Conservation (phyloP, 2,797 vertebrate species). For the Lutjanus campechanus region DNA sequence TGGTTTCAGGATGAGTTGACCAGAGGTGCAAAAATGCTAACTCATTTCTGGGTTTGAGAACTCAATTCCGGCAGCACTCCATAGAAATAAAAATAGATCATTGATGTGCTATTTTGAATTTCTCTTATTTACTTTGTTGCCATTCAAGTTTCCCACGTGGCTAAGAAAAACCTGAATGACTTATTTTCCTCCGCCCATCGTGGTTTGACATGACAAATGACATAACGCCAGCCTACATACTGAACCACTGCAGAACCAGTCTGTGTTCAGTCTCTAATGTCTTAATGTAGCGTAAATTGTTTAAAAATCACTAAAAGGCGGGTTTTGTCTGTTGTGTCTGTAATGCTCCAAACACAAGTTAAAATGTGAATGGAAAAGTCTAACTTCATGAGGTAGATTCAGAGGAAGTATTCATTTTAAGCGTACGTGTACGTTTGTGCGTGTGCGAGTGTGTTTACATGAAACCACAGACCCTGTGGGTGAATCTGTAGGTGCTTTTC, state of each 20-base stretch:
- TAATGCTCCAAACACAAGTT: neutral
- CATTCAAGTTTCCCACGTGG: slow-evolving; percentile 56
- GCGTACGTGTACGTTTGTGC: neutral
- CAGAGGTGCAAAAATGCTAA: too few species aligned
- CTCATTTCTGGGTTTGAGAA: too few species aligned
- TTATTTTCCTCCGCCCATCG: slow-evolving; percentile 44
- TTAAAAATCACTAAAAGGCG: neutral
- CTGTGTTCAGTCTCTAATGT: neutral
- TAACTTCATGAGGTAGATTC: slow-evolving; percentile 3
- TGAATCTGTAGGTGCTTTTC: slow-evolving; percentile 62
- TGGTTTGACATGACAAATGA: slow-evolving; percentile 40
- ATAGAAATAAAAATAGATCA: slow-evolving; percentile 28
- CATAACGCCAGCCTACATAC: slow-evolving; percentile 13
- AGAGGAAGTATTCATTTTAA: slow-evolving; percentile 17
- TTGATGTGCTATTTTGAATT: slow-evolving; percentile 28
- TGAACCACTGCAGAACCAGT: neutral
- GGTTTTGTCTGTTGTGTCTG: neutral
- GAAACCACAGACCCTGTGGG: slow-evolving; percentile 37
- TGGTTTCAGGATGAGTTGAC: neutral
- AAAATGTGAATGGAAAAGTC: slow-evolving; percentile 39
- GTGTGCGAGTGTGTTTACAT: slow-evolving; percentile 24
- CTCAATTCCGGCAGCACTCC: too few species aligned
- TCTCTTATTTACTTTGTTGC: slow-evolving; percentile 44
- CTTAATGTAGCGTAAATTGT: neutral
- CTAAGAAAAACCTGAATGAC: slow-evolving; percentile 27